Conservation (phyloP, 2,888 invertebrate species). For the Limnephilus auricula region DNA sequence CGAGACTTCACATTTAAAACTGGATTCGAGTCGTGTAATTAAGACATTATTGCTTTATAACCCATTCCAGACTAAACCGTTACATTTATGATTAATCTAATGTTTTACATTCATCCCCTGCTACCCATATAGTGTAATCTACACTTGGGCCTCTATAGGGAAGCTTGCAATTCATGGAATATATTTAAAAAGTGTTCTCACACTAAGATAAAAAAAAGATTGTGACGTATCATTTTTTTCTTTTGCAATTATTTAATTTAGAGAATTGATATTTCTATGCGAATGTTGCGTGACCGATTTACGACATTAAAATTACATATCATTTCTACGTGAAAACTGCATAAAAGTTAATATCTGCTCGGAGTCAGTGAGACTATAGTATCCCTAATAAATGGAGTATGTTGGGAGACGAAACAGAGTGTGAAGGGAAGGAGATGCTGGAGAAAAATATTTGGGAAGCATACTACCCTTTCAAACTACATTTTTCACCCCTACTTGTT, state of each 20-base stretch:
- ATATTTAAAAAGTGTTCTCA: neutral
- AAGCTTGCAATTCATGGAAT: neutral
- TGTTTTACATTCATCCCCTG: neutral
- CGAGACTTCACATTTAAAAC: neutral
- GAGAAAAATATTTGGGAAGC: neutral
- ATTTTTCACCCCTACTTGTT: neutral
- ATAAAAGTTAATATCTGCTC: no score
- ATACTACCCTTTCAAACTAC: no score
- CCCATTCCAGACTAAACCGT: neutral
- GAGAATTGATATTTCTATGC: neutral
- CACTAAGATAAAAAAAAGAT: neutral
- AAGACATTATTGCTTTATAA: slow-evolving; percentile 27
- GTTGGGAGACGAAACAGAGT: neutral
- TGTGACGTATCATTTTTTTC: neutral
- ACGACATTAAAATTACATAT: neutral
- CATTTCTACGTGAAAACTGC: neutral
- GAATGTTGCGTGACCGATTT: neutral
- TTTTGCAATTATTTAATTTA: neutral
- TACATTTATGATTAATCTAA: slow-evolving; percentile 4
- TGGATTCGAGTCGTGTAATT: neutral
- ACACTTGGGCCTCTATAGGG: neutral
- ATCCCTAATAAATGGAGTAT: neutral
- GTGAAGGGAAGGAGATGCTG: neutral
- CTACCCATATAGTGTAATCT: neutral
- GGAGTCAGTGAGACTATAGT: neutral